Evolutionary conservation across 2,797 vertebrate species (phyloP).

Genomic region (Antennarius maculatus): DNA sequence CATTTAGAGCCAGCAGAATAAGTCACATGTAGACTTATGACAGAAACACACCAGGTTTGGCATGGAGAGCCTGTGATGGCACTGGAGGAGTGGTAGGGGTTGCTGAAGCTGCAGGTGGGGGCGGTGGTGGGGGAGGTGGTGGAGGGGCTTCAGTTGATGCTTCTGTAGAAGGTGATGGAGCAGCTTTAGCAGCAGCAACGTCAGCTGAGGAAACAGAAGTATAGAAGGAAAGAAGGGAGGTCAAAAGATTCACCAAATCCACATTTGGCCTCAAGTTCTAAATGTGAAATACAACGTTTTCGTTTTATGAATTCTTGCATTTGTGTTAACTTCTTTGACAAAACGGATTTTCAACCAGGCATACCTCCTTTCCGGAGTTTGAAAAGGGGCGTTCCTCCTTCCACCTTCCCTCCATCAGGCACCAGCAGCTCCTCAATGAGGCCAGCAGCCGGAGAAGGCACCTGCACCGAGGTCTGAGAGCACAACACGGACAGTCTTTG

Average conservation of each 20-base stretch:
- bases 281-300: not conserved
- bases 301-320: no score
- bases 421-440: slow-evolving; percentile 95
- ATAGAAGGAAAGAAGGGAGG: not conserved
- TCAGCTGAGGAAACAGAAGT: slow-evolving; percentile 60
- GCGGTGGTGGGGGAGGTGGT: slow-evolving; percentile 51
- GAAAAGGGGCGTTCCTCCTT: slow-evolving; percentile 95
- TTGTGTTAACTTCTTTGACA: no score
- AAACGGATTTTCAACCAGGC: no score
- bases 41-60: slow-evolving; percentile 79
- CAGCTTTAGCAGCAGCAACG: slow-evolving; percentile 82
- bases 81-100: slow-evolving; percentile 85
- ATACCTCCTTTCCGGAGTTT: slow-evolving; percentile 97
- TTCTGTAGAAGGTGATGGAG: slow-evolving; percentile 61
- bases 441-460: slow-evolving; percentile 93
- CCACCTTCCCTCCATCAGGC: slow-evolving; percentile 95
- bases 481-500: no score
- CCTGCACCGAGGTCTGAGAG: slow-evolving; percentile 93
- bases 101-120: slow-evolving; percentile 61
- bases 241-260: not conserved
- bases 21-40: not conserved
- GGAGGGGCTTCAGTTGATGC: slow-evolving; percentile 72
- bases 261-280: not conserved
- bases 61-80: slow-evolving; percentile 73
- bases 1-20: not conserved